phyloP scores from a whole-genome alignment of 2,113 vertebrate genomes.

The Erpornis zantholeuca region DNA sequence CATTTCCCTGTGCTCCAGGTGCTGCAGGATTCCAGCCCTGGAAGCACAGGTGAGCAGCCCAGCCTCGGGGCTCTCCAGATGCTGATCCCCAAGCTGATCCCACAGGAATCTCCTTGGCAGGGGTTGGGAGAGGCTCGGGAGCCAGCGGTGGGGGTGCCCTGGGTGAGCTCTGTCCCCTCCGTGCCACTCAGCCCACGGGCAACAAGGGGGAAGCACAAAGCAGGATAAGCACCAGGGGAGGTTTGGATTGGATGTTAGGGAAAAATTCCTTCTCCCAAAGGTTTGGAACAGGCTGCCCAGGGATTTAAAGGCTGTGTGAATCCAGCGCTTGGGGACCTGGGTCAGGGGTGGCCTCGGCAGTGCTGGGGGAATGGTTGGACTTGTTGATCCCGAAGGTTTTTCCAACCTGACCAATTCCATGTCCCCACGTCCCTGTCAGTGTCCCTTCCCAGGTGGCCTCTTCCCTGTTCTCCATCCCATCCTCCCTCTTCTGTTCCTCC shows the following conservation, averaged over 20 bases:
- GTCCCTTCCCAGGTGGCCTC: background rate
- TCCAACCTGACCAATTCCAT: background rate
- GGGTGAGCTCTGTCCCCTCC: rapidly evolving
- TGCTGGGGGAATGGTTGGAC: background rate
- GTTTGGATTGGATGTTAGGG: background rate
- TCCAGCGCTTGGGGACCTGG: background rate
- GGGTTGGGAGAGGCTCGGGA: background rate
- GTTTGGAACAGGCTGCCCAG: background rate
- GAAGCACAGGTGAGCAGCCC: background rate
- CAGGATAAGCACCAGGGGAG: background rate
- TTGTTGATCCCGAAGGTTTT: background rate
- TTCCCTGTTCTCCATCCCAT: background rate
- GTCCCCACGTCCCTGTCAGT: no score
- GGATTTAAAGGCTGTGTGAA: background rate
- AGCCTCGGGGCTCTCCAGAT: background rate
- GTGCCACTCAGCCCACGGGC: rapidly evolving
- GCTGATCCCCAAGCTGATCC: rapidly evolving
- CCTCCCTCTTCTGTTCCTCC: background rate
- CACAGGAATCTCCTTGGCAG: background rate
- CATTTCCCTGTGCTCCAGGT: background rate
- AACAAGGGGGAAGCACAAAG: background rate
- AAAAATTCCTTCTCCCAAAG: background rate
- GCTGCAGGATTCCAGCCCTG: background rate
- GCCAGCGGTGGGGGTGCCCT: background rate
- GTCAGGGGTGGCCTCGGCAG: background rate